Conservation (phyloP, 2,888 invertebrate species). For the Chelonus formosanus region DNA sequence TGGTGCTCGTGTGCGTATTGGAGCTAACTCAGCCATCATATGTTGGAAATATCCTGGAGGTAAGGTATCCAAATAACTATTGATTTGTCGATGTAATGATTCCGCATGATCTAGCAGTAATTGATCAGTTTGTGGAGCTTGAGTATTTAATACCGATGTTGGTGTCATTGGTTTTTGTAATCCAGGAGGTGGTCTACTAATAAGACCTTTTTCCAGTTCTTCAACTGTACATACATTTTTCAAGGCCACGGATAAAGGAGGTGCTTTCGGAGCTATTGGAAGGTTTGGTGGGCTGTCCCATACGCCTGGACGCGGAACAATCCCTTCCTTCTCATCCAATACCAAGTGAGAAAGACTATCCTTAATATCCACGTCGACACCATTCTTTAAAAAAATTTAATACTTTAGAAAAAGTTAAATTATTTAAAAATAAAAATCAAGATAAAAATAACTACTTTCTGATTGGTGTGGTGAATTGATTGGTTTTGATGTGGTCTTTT, state of each 20-base stretch:
- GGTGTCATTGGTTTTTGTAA: conserved; percentile 49
- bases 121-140: conserved; percentile 50
- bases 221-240: conserved; percentile 79
- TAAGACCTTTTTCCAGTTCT: conserved; percentile 76
- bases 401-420: background rate
- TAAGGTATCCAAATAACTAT: conserved; percentile 37
- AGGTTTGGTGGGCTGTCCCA: conserved; percentile 65
- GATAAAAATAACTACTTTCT: conserved; percentile 34
- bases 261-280: conserved; percentile 46
- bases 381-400: conserved; percentile 35
- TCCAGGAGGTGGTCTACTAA: conserved; percentile 61
- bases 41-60: conserved; percentile 49
- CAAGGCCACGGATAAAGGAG: conserved; percentile 50
- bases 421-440: background rate
- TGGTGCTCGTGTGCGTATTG: too few species aligned
- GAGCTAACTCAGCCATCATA: too few species aligned
- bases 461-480: conserved; percentile 37
- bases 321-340: conserved; percentile 69
- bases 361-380: conserved; percentile 61
- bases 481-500: conserved; percentile 51
- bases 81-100: too few species aligned
- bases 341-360: conserved; percentile 71
- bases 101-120: conserved; percentile 46
- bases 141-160: conserved; percentile 46
- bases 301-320: conserved; percentile 64